Evolutionary conservation across 1,140 invertebrate species (phyloP).

Genomic region (Sarcophaga peregrina): DNA sequence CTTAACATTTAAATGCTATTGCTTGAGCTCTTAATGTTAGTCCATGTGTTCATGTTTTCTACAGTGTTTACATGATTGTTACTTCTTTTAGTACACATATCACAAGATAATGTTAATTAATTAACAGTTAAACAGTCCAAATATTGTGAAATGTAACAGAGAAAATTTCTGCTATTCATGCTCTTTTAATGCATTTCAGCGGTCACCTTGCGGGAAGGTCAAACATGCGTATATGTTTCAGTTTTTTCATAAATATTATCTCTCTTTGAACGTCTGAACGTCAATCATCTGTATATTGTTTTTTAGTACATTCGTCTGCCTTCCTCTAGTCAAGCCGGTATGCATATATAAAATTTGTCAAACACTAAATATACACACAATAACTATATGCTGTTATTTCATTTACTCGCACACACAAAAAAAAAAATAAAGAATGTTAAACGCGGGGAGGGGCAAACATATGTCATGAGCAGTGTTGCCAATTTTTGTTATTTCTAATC

Average conservation of each 20-base stretch:
- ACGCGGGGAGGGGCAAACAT: no score
- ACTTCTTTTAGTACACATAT: no score
- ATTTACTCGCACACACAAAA: background rate
- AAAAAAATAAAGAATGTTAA: no score
- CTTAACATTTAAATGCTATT: no score
- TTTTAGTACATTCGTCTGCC: background rate
- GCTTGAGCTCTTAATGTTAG: no score
- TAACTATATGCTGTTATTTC: background rate
- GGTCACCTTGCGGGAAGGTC: slow-evolving; percentile 74
- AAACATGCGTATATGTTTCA: slow-evolving; percentile 64
- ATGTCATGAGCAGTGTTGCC: no score
- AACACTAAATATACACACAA: background rate
- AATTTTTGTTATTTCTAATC: no score
- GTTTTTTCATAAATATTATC: slow-evolving; percentile 13
- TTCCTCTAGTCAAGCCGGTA: slow-evolving; percentile 2
- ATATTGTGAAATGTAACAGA: no score
- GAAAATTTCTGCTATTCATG: background rate
- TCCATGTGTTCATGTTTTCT: no score
- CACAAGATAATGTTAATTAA: no score
- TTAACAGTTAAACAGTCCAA: no score
- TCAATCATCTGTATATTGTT: background rate
- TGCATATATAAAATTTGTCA: background rate
- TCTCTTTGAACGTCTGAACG: background rate
- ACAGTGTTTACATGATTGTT: no score
- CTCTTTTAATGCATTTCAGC: slow-evolving; percentile 52